Conservation (phyloP, 2,888 invertebrate species). For the Spodoptera littoralis region DNA sequence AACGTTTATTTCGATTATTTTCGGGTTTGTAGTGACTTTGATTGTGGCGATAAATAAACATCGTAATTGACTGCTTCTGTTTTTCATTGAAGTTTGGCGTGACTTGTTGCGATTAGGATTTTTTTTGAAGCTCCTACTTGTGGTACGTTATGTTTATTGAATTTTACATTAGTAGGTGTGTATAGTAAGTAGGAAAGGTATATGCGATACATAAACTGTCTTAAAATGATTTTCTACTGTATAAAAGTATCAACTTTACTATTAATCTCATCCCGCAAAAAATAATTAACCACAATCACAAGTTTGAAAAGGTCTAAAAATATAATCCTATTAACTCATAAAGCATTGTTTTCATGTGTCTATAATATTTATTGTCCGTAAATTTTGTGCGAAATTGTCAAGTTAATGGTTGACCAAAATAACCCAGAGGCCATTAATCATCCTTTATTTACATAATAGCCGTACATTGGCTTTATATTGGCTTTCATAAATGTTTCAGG, state of each 20-base stretch:
- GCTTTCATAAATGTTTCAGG: too few species aligned
- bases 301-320: too few species aligned
- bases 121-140: neutral
- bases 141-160: neutral
- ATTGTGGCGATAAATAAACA: constrained; percentile 30
- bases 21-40: constrained; percentile 16
- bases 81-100: constrained; percentile 43
- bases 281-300: too few species aligned
- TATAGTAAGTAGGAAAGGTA: too few species aligned
- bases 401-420: constrained; percentile 23
- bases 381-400: constrained; percentile 13
- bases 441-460: constrained; percentile 22
- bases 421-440: constrained; percentile 19
- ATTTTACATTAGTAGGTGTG: neutral
- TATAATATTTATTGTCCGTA: constrained; percentile 19
- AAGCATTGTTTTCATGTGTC: neutral
- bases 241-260: too few species aligned
- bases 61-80: constrained; percentile 21
- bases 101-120: constrained; percentile 11
- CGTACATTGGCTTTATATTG: neutral
- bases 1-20: constrained; percentile 36
- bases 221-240: too few species aligned
- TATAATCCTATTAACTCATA: too few species aligned
- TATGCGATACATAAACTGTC: too few species aligned
- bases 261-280: too few species aligned